These are phyloP conservation scores for Sebastolobus altivelis DNA, from an alignment of 2,797 vertebrate genomes.

Conservation along the genomic window DNA sequence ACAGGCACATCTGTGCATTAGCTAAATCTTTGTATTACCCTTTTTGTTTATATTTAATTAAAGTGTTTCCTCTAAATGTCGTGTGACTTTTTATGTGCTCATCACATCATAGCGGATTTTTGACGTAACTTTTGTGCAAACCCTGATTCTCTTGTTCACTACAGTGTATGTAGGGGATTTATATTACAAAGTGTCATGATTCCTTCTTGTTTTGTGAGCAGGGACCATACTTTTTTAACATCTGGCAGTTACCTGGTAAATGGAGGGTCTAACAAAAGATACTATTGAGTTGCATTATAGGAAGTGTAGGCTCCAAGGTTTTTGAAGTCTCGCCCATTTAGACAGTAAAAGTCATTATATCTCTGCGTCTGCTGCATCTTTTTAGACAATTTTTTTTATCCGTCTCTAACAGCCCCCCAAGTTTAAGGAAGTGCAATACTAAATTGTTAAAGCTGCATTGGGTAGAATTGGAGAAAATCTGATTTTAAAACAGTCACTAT, in stretches of 20 bases:
- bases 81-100: conserved; percentile 12
- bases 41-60: conserved; percentile 72
- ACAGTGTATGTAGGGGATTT: background rate
- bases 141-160: background rate
- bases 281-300: background rate
- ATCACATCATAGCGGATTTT: background rate
- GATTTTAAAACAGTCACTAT: no score
- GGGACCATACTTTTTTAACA: background rate
- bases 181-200: background rate
- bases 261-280: background rate
- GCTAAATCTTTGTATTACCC: conserved; percentile 57
- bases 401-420: background rate
- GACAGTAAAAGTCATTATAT: background rate
- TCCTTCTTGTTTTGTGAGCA: background rate
- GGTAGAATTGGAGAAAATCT: no score
- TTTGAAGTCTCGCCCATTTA: background rate
- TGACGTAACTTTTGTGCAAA: background rate
- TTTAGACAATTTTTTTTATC: background rate
- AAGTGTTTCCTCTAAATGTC: conserved; percentile 43
- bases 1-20: conserved; percentile 49
- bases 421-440: background rate
- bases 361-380: background rate
- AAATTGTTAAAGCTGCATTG: background rate
- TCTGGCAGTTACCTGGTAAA: background rate
- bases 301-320: background rate